Evolutionary conservation across 2,797 vertebrate species (phyloP), one percentile per base, ranked within the genome.

Genomic region (Pelobates cultripes): DNA sequence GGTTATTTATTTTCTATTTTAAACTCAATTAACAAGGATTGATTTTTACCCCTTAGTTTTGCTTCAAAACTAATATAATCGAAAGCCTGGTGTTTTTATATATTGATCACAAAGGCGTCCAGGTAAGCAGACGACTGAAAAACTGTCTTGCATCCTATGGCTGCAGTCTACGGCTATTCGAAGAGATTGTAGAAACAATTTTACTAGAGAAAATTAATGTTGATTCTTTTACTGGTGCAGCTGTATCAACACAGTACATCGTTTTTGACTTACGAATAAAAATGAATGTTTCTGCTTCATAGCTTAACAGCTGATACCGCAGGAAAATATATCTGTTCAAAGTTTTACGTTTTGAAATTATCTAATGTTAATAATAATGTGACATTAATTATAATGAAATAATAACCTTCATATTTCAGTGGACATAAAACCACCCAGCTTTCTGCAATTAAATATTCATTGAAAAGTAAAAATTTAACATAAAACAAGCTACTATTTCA

Each of bases 381-480:
- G 57, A 67, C 60, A 75, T 84, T 84, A 70, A 75, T 75, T 83
- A 70, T 57, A 45, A 71, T 3, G 41, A 8, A 41, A 55, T 61
- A 82, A 77, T 69, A 67, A 51, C n/a, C 42, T 17, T 67, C 42
- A 74, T 75, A 78, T 78, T 78, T 78, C n/a, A 71, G 4, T 13
- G 73, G 42, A 9, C 63, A 57, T 72, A 72, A 67, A 76, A 79
- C 57, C 13, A 66, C 76, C 70, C 66, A 75, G 44, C 6, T 78
- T 76, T 8, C 44, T 66, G 47, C 60, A 79, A 76, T 79, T 84
- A 79, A 76, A 84, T 41, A 75, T 79, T 45, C 41, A 84, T 72
- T 79, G 42, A 40, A 75, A 84, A 60, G 8, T 15, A 64, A 75
- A 75, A 67, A 17, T 57, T 51, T 7, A 70, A 64, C 72, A 75